These are phyloP conservation scores for Hybos culiciformis DNA, from an alignment of 2,888 invertebrate genomes.

Conservation along the genomic window DNA sequence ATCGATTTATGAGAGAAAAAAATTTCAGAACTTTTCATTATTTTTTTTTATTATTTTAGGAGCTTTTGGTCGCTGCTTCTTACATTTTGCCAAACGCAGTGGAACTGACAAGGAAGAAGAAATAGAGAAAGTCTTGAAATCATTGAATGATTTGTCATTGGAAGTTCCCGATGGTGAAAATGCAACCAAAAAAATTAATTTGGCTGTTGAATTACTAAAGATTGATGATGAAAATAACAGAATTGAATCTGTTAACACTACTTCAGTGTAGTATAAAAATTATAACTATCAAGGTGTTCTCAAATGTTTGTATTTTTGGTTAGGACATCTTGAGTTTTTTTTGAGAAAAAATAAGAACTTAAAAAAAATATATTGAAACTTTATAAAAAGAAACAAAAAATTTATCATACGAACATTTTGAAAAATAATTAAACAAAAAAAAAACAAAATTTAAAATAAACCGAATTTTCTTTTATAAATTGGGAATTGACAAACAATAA, in stretches of 20 bases:
- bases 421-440: neutral
- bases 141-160: constrained; percentile 30
- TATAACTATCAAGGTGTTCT: constrained; percentile 19
- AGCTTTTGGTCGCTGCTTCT: constrained; percentile 52
- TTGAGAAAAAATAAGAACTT: constrained; percentile 14
- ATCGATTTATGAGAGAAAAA: neutral
- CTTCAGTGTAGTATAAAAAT: constrained; percentile 35
- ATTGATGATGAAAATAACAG: constrained; percentile 13
- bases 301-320: constrained; percentile 26
- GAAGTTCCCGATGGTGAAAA: constrained; percentile 14
- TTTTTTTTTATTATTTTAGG: constrained; percentile 34
- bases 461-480: no score
- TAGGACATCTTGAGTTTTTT: constrained; percentile 24
- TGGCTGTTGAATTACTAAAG: constrained; percentile 15
- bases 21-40: neutral
- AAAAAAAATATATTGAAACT: constrained; percentile 3
- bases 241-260: constrained; percentile 33
- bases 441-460: neutral
- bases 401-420: neutral
- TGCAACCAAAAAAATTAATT: constrained; percentile 15
- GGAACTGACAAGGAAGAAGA: constrained; percentile 33
- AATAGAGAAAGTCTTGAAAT: constrained; percentile 30
- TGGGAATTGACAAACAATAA: no score
- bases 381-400: neutral
- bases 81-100: constrained; percentile 59